A percentile compares a stretch with the other conserved stretches of the same genome.
These are phyloP conservation scores for Typhlichthys subterraneus DNA, from an alignment of 2,797 vertebrate species.

Conservation along the genomic window DNA sequence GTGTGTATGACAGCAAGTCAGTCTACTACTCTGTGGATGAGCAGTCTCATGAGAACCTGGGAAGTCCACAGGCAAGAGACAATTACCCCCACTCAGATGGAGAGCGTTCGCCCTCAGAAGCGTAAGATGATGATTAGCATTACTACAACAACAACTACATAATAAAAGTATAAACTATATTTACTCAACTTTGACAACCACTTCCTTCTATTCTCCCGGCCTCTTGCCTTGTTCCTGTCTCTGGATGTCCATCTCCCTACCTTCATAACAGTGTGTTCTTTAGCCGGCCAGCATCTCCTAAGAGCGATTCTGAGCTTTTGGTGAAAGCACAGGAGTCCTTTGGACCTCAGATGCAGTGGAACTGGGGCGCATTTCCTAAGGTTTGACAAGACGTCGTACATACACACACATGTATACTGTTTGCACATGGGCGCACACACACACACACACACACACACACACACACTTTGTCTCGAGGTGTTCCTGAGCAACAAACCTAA, in stretches of 20 bases:
- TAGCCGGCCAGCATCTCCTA: constrained; percentile 76
- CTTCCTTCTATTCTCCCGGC: background rate
- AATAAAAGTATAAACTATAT: background rate
- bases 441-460: background rate
- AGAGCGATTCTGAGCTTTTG: constrained; percentile 93
- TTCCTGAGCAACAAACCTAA: background rate
- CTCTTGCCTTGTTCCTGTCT: background rate
- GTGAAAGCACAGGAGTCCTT: constrained; percentile 73
- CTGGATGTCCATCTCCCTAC: constrained; percentile 2
- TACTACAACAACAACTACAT: background rate
- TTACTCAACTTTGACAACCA: background rate
- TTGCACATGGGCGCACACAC: background rate
- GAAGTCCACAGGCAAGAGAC: constrained; percentile 50
- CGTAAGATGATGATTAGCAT: constrained; percentile 40
- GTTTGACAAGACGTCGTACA: constrained; percentile 58
- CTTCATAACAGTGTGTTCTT: constrained; percentile 58
- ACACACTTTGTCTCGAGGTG: background rate
- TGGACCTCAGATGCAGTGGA: constrained; percentile 88
- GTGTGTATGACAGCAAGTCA: constrained; percentile 74
- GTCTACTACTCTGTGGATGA: constrained; percentile 77
- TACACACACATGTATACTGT: background rate
- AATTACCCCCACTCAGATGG: constrained; percentile 82
- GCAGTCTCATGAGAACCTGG: constrained; percentile 56
- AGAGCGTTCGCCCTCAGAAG: constrained; percentile 72
- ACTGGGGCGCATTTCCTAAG: constrained; percentile 91